Evolutionary conservation across 1,140 invertebrate genomes (phyloP), one percentile per base, ranked within the genome.

Genomic region (Rhagoletis zephyria): DNA sequence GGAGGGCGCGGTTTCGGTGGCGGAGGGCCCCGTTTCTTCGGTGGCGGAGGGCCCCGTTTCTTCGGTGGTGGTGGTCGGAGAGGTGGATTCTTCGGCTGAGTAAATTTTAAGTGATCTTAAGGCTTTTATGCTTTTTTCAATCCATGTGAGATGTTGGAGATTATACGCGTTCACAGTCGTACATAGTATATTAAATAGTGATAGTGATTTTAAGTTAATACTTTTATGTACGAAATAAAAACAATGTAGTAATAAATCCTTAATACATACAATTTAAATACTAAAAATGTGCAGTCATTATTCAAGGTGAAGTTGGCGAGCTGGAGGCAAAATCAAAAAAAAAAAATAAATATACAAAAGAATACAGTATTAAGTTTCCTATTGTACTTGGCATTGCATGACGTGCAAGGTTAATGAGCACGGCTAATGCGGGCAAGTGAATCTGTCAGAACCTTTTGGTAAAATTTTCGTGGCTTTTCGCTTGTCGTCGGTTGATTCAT

Each of bases 31-130:
- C 1, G 51, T 5, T 0, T 9, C 4, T n/a, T 30, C 30, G 30
- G 30, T 56, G 51, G 10, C 10, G 51, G 51, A 56, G 51, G 30
- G 30, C 30, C 30, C 30, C 0, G 30, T 30, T 30, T 30, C 30
- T 30, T 30, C 30, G 30, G 30, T 30, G 30, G 30, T 30, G 30
- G 30, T 30, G 30, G 30, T 30, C 30, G 30, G 30, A 30, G 30
- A 74, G 61, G 65, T 10, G 19, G 86, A 56, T 77, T 77, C 67
- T 87, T 74, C 51, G 86, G 65, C 40, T 87, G 59, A 87, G 60
- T 56, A 4, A 42, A 30, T 30, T 30, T 30, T 30, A 30, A 30
- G 30, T 30, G 30, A 30, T 30, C 30, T 30, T 30, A 30, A 30
- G 30, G 30, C 0, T 30, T 30, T 30, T 1, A 30, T 30, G 30